phyloP scores from a whole-genome alignment of 2,797 vertebrate genomes.

The Pterois miles region DNA sequence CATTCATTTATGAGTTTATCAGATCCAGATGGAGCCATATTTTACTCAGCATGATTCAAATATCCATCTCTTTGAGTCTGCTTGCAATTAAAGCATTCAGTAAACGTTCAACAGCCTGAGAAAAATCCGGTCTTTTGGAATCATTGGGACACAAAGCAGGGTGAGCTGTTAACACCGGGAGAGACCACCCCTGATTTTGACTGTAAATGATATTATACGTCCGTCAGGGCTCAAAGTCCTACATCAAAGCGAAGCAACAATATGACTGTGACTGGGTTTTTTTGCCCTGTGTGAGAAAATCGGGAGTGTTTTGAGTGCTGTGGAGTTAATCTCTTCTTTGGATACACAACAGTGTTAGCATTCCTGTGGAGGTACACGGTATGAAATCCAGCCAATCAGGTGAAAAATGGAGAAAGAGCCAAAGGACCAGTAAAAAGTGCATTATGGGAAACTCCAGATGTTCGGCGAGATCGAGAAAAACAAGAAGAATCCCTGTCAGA shows the following conservation, averaged over 20 bases:
- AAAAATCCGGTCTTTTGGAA: conserved; percentile 70
- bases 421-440: conserved; percentile 51
- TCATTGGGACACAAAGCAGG: conserved; percentile 69
- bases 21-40: conserved; percentile 79
- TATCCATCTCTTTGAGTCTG: conserved; percentile 74
- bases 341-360: conserved; percentile 74
- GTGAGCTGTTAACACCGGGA: conserved; percentile 71
- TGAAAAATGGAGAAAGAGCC: conserved; percentile 37
- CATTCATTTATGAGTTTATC: conserved; percentile 71
- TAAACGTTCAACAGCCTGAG: conserved; percentile 74
- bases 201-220: conserved; percentile 70
- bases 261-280: conserved; percentile 38
- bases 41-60: conserved; percentile 75
- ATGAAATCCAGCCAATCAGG: conserved; percentile 56
- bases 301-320: conserved; percentile 72
- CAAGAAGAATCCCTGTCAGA: conserved; percentile 63
- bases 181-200: conserved; percentile 77
- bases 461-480: conserved; percentile 57
- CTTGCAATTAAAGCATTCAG: conserved; percentile 76
- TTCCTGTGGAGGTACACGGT: conserved; percentile 41
- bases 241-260: conserved; percentile 69
- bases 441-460: conserved; percentile 64
- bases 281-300: conserved; percentile 74
- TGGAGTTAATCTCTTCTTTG: conserved; percentile 75
- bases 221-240: conserved; percentile 61